Evolutionary conservation across 2,888 invertebrate genomes (phyloP).

Genomic region (Cremastinae sp.): DNA sequence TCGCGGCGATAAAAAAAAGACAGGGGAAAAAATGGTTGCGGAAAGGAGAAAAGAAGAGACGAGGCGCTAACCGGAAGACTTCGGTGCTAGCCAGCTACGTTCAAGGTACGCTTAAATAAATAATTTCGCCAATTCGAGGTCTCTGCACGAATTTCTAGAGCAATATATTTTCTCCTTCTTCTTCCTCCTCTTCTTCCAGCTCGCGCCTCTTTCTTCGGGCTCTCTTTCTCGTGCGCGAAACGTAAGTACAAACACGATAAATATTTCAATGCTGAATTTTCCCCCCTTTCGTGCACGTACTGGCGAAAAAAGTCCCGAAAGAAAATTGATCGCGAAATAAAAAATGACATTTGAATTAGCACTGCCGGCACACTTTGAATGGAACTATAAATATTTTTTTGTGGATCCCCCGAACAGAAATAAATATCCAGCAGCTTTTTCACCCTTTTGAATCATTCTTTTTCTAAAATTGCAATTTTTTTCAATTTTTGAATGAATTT

Average conservation of each 20-base stretch:
- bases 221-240: slow-evolving; percentile 3
- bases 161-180: slow-evolving; percentile 28
- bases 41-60: slow-evolving; percentile 9
- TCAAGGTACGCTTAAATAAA: slow-evolving; percentile 57
- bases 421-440: too few species aligned
- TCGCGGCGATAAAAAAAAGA: slow-evolving; percentile 19
- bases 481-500: too few species aligned
- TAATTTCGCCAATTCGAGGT: slow-evolving; percentile 51
- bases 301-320: too few species aligned
- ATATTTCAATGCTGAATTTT: slow-evolving; percentile 20
- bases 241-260: slow-evolving; percentile 21
- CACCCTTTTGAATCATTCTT: not conserved
- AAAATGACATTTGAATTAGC: too few species aligned
- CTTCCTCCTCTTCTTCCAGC: too few species aligned
- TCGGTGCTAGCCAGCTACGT: slow-evolving; percentile 19
- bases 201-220: too few species aligned
- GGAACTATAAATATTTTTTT: not conserved
- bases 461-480: not conserved
- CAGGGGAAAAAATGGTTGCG: not conserved
- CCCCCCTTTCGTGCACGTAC: not conserved
- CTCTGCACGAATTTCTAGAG: slow-evolving; percentile 27
- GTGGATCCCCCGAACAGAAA: too few species aligned
- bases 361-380: too few species aligned
- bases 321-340: too few species aligned
- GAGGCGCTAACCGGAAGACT: slow-evolving; percentile 59